Evolutionary conservation across 1,140 invertebrate species (phyloP), one percentile per base, ranked within the genome.

Genomic region (Ruditapes philippinarum): DNA sequence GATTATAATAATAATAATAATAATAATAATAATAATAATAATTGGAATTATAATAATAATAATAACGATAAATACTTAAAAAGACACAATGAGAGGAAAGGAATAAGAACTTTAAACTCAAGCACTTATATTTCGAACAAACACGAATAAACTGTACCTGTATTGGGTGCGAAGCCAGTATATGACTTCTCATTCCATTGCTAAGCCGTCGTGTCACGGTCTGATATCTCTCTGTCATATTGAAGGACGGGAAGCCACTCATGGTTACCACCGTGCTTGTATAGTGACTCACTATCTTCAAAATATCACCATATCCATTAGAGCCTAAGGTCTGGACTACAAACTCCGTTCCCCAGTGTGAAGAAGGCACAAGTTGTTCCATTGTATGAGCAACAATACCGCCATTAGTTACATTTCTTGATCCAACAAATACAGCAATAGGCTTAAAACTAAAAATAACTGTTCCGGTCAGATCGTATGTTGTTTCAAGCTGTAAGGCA

Each of bases 321-420:
- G 25, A 60, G 12, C 57, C 42, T 33, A 78, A 31, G 5, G n/a
- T 38, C 19, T 38, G n/a, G 0, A 80, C 85, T 12, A 70, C 28
- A 70, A 28, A 88, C 38, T 88, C 85, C 14, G 54, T 80, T 57
- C 85, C 85, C 85, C 85, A 88, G 42, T 88, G 76, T 45, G 73
- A 88, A 22, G 73, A 42, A 22, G 85, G 85, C n/a, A 78, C 76
- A 28, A 88, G 57, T 40, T 88, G 85, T 78, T 88, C 85, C 22
- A 88, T 54, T 2, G 85, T 88, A 28, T 88, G 85, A 0, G 85
- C 85, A 2, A 33, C 25, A 7, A 76, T 28, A 22, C 57, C 51
- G 36, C 42, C 62, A 22, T 25, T 51, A 1, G 38, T 79, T 11
- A 88, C 40, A 80, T 65, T 88, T 51, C 85, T 42, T 5, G 74